These are phyloP conservation scores for Sphyrna mokarran DNA, from an alignment of 2,113 vertebrate species.

Conservation along the genomic window DNA sequence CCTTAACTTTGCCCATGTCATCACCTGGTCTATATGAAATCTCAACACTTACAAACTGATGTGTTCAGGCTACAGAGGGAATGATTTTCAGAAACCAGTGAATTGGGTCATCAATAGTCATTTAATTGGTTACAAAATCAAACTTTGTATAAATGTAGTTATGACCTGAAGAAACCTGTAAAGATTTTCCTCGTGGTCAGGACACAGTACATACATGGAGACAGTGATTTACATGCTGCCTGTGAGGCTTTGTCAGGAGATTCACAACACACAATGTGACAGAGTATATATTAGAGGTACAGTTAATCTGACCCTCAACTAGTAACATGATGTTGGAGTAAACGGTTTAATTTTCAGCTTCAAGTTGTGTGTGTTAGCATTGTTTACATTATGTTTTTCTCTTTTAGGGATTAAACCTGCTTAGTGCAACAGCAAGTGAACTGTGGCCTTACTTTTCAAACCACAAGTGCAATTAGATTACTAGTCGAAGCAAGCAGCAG, in stretches of 20 bases:
- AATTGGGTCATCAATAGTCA: slow-evolving; percentile 23
- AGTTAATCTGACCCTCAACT: background rate
- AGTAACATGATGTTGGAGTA: slow-evolving; percentile 41
- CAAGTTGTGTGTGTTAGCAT: slow-evolving; percentile 36
- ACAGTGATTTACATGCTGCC: slow-evolving; percentile 28
- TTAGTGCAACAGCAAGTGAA: slow-evolving; percentile 40
- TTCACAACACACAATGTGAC: background rate
- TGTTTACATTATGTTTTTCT: slow-evolving; percentile 26
- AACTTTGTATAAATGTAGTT: slow-evolving; percentile 28
- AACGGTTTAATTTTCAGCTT: slow-evolving; percentile 46
- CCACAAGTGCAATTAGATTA: slow-evolving; percentile 39
- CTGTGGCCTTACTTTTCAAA: slow-evolving; percentile 45
- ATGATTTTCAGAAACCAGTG: slow-evolving; percentile 25
- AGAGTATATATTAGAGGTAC: background rate
- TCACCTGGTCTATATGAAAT: background rate
- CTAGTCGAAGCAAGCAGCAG: slow-evolving; percentile 61
- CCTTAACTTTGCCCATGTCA: background rate
- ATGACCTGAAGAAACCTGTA: slow-evolving; percentile 5
- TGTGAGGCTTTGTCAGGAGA: slow-evolving; percentile 8
- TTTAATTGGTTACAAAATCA: slow-evolving; percentile 36
- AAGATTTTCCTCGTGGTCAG: slow-evolving; percentile 2
- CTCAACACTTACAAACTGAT: background rate
- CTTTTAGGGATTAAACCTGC: slow-evolving; percentile 38
- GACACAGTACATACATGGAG: slow-evolving; percentile 16
- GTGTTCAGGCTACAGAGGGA: background rate